phyloP scores from a whole-genome alignment of 2,797 vertebrate species.

The Fringilla coelebs region DNA sequence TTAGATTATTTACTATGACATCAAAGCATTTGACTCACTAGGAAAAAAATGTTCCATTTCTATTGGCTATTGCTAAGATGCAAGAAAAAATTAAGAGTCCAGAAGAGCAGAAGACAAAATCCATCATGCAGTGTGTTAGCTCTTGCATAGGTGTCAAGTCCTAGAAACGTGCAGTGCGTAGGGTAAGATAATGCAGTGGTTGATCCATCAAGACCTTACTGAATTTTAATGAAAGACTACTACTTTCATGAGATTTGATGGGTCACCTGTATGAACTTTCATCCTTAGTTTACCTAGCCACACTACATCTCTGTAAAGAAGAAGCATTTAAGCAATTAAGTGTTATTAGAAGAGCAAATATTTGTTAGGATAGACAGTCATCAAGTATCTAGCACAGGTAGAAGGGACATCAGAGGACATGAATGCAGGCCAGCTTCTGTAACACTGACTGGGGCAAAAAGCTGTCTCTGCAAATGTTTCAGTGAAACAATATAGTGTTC shows the following conservation, averaged over 20 bases:
- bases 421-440: not conserved
- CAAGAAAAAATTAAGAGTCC: not conserved
- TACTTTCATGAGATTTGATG: not conserved
- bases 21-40: not conserved
- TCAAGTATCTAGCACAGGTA: not conserved
- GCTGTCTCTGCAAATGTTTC: not conserved
- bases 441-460: not conserved
- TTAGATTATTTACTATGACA: not conserved
- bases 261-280: not conserved
- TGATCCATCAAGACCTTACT: not conserved
- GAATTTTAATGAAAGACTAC: not conserved
- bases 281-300: not conserved
- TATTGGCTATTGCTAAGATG: not conserved
- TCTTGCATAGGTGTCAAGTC: not conserved
- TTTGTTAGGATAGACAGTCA: not conserved
- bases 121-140: not conserved
- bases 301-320: not conserved
- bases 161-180: not conserved
- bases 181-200: not conserved
- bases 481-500: not conserved
- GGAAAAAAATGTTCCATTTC: not conserved
- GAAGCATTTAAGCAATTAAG: not conserved
- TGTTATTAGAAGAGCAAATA: not conserved
- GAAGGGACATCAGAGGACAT: not conserved
- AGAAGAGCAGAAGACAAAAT: not conserved